Base-by-base conservation (phyloP, 2,888 invertebrate species). In the Proisotoma minuta region DNA sequence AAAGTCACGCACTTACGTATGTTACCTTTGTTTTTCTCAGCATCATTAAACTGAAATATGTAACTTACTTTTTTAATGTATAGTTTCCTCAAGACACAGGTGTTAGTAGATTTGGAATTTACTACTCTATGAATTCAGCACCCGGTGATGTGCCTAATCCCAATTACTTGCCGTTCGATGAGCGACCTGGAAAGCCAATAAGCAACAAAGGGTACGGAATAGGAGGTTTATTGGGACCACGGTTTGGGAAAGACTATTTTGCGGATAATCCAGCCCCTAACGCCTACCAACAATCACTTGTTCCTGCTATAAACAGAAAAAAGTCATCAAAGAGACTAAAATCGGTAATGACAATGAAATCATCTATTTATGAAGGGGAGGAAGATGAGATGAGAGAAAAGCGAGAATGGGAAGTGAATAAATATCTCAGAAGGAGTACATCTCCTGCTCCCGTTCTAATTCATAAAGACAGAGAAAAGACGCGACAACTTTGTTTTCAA, bases 141-240 rank as follows among this genome's bases (percentile, higher is more conserved):
- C 61, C 65, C 1, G 27, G 28, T 2, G n/a, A 59, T 20, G 61
- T 61, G 22, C 47, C 60, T 2, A 58, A 59, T 3, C 18, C 43
- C 20, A 34, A 27, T 8, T 60, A 57, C 29, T 28, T 20, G 1
- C 24, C 59, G 18, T 57, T 57, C 0, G 40, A 48, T 1, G 51
- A 59, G 18, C 39, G 48, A 3, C 23, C 62, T 1, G 18, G 52
- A 5, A 62, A 62, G 18, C 59, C 59, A 2, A 49, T 65, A 1
- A 62, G 62, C 27, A 59, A n/a, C 3, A 59, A 59, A 24, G 65
- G 65, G 1, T 65, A 57, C 20, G 62, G 65, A n/a, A 65, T 65
- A 3, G 65, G 65, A 22, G 65, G 65, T 1, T 39, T 65, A 2
- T 51, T 24, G 5, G 59, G 8, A 2, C 50, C 58, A 2, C n/a